Conservation (phyloP, 2,888 invertebrate species). For the Petrolisthes cinctipes region DNA sequence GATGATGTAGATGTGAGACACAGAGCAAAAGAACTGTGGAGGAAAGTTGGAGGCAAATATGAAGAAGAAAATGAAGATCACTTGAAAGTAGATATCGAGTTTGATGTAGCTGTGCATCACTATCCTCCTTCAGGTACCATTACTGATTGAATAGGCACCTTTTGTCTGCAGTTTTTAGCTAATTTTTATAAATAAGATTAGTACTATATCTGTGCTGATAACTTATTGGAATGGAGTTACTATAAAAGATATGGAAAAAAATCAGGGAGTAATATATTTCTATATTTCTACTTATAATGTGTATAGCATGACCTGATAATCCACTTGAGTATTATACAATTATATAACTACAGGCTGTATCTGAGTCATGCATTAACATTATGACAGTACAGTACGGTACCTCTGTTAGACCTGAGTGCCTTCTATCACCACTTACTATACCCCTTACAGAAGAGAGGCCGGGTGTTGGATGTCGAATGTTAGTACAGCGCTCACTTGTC, state of each 20-base stretch:
- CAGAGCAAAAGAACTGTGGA: constrained; percentile 78
- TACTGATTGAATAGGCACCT: too few relatives aligned
- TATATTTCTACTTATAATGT: too few relatives aligned
- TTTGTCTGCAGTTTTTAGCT: neutral
- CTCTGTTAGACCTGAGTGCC: too few relatives aligned
- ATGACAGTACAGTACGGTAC: too few relatives aligned
- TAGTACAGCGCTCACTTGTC: constrained; percentile 82
- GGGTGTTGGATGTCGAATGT: constrained; percentile 85
- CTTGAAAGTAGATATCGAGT: constrained; percentile 85
- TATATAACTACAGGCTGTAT: too few relatives aligned
- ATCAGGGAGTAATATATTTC: too few relatives aligned
- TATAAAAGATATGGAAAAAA: too few relatives aligned
- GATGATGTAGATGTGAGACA: constrained; percentile 80
- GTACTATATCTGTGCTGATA: neutral
- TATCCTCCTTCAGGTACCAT: constrained; percentile 78
- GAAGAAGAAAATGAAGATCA: constrained; percentile 89
- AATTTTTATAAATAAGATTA: neutral
- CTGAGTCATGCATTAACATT: too few relatives aligned
- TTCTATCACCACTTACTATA: too few relatives aligned
- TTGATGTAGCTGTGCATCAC: constrained; percentile 77
- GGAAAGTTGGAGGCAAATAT: constrained; percentile 81
- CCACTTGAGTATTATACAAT: too few relatives aligned
- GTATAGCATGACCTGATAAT: too few relatives aligned
- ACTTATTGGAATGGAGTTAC: too few relatives aligned
- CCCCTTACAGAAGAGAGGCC: constrained; percentile 78